phyloP scores from a whole-genome alignment of 2,888 invertebrate species.

The Laothoe populi region DNA sequence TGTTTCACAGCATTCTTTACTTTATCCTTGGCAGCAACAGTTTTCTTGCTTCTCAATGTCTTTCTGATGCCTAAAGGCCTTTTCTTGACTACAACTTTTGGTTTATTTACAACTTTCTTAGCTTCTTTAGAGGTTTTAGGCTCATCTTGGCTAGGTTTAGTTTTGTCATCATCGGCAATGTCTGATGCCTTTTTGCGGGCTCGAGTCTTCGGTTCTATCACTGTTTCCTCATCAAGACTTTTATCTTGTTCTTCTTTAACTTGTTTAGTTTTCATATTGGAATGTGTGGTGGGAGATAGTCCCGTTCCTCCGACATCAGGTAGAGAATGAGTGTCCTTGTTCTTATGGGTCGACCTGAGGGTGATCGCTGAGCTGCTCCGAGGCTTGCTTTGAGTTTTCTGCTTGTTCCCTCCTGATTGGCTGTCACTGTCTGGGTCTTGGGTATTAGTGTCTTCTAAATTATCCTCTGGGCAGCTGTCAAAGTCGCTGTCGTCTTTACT shows the following conservation, averaged over 20 bases:
- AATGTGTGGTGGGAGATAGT: conserved; percentile 75
- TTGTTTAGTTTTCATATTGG: conserved; percentile 84
- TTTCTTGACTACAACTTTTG: conserved; percentile 74
- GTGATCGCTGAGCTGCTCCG: conserved; percentile 47
- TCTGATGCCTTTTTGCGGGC: conserved; percentile 79
- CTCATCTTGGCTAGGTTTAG: conserved; percentile 69
- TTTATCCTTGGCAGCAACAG: conserved; percentile 64
- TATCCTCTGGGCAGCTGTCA: conserved; percentile 46
- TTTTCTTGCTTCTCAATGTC: conserved; percentile 74
- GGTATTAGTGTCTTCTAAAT: conserved; percentile 33
- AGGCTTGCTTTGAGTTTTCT: conserved; percentile 34
- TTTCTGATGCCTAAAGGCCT: conserved; percentile 77
- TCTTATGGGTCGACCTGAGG: conserved; percentile 51
- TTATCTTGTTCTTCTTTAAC: conserved; percentile 76
- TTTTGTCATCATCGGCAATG: conserved; percentile 68
- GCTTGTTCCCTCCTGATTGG: conserved; percentile 33
- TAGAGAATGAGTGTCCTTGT: conserved; percentile 56
- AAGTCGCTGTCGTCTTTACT: conserved; percentile 47
- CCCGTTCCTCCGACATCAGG: conserved; percentile 82
- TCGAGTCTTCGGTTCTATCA: conserved; percentile 78
- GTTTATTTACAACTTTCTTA: conserved; percentile 68
- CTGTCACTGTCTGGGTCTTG: conserved; percentile 38
- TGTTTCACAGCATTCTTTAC: conserved; percentile 69
- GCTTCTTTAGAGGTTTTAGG: conserved; percentile 76
- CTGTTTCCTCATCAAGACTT: conserved; percentile 73